A percentile compares a stretch with the other conserved stretches of the same genome.
These are phyloP conservation scores for Caenorhabditis panamensis DNA, from an alignment of 2,888 invertebrate genomes.

Conservation along the genomic window DNA sequence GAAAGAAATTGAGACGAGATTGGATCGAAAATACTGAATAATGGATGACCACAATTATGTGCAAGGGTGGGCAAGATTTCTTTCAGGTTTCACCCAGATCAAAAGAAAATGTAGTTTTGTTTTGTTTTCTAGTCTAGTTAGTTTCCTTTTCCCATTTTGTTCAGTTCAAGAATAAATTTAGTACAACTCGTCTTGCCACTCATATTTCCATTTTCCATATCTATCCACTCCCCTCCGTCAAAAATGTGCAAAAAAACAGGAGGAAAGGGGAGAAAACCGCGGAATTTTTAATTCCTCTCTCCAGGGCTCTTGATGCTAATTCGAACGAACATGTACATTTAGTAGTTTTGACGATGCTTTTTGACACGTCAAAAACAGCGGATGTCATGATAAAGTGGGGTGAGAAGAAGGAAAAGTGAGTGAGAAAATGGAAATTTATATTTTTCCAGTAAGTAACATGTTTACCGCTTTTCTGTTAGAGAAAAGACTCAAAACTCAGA, in stretches of 20 bases:
- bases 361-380: slow-evolving; percentile 29
- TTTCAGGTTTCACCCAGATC: neutral
- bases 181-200: neutral
- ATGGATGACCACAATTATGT: slow-evolving; percentile 43
- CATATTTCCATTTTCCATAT: neutral
- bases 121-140: neutral
- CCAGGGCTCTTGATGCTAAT: slow-evolving; percentile 29
- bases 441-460: slow-evolving; percentile 2
- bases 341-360: slow-evolving; percentile 20
- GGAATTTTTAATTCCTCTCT: slow-evolving; percentile 20
- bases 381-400: slow-evolving; percentile 2
- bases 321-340: slow-evolving; percentile 30
- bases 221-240: neutral
- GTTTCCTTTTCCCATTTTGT: neutral
- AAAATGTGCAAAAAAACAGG: slow-evolving; percentile 13
- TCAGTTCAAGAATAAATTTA: no score
- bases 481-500: slow-evolving; percentile 1
- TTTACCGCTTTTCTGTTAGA: slow-evolving; percentile 20
- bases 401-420: slow-evolving; percentile 6
- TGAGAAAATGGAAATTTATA: neutral
- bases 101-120: neutral
- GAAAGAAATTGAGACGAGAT: slow-evolving; percentile 7
- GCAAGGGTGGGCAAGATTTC: neutral
- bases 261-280: neutral
- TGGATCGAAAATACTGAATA: slow-evolving; percentile 52